Base-by-base conservation (phyloP, 2,797 vertebrate genomes). In the Enteromius anoplus region DNA sequence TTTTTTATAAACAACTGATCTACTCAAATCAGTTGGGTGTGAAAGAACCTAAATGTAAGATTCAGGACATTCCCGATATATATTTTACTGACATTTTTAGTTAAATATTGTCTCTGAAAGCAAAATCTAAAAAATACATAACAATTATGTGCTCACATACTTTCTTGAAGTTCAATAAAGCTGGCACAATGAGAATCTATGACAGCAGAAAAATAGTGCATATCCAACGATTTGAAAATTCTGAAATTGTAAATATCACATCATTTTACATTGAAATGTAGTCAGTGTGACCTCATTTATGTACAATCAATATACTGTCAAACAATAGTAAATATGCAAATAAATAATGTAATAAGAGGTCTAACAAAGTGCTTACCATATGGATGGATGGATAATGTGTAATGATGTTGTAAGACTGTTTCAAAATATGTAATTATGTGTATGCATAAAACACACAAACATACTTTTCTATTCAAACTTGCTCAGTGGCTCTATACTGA, bases 121-220 rank as follows among this genome's bases (percentile, higher is more conserved):
- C 58, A 65, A 77, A 78, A 68, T 72, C 5, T 29, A 21, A 71
- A 73, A 73, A 42, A 64, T n/a, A 80, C 15, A 55, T 19, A 78
- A 73, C 47, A 69, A 6, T 60, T 69, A 40, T 64, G 26, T 65
- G 23, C 49, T 45, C 37, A 78, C 49, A 51, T 34, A 65, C 70
- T 51, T 15, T 71, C 5, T 47, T 66, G 51, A 77, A 84, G 26
- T 71, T 81, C 75, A 79, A 55, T 81, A 32, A 32, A 85, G 40
- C 29, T 78, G 58, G 68, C 40, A 65, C 37, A 78, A 51, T 32
- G 34, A 79, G 26, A 87, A 66, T 64, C 42, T 78, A 80, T 9
- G 14, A 66, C 80, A 78, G 84, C 37, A 76, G 66, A 66, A 76
- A 82, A 55, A 53, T 49, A 85, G 69, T 84, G 81, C 73, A 69